phyloP scores from a whole-genome alignment of 1,140 invertebrate species.

The Agraylea sexmaculata region DNA sequence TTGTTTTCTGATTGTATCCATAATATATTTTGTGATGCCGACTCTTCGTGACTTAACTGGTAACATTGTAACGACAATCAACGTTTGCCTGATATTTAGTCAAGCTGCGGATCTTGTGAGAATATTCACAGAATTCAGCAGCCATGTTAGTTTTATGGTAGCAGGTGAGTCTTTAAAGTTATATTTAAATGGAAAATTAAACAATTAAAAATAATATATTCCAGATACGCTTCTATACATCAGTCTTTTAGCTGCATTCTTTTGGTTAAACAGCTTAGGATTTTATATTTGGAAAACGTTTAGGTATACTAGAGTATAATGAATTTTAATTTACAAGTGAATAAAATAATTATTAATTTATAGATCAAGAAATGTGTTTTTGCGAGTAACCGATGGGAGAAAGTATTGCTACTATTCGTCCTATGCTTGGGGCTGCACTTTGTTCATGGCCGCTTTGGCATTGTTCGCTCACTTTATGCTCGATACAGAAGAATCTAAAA shows the following conservation, averaged over 20 bases:
- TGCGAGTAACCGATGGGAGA: constrained; percentile 66
- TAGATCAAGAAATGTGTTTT: constrained; percentile 69
- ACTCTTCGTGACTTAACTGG: constrained; percentile 69
- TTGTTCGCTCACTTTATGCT: constrained; percentile 69
- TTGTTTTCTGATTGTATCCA: constrained; percentile 57
- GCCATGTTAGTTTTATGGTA: constrained; percentile 63
- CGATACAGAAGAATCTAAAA: constrained; percentile 50
- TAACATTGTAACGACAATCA: constrained; percentile 71
- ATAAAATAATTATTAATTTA: constrained; percentile 21
- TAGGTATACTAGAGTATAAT: constrained; percentile 37
- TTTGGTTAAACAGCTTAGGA: constrained; percentile 72
- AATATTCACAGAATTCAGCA: constrained; percentile 67
- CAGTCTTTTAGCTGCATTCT: constrained; percentile 63
- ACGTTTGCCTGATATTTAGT: constrained; percentile 58
- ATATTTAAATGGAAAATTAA: background rate
- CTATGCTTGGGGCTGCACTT: constrained; percentile 65
- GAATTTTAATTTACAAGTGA: constrained; percentile 6
- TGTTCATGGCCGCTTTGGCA: constrained; percentile 54
- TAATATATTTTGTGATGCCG: constrained; percentile 75
- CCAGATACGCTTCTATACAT: constrained; percentile 62
- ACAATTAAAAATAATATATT: constrained; percentile 25
- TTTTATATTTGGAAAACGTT: constrained; percentile 82
- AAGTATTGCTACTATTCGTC: constrained; percentile 78
- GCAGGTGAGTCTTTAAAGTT: constrained; percentile 42
- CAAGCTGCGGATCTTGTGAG: constrained; percentile 66